Percentiles rank a stretch among this genome's conserved stretches.
Evolutionary conservation across 92 coral and sea anemone genomes (phyloP).

Genomic region (Ricordea florida): DNA sequence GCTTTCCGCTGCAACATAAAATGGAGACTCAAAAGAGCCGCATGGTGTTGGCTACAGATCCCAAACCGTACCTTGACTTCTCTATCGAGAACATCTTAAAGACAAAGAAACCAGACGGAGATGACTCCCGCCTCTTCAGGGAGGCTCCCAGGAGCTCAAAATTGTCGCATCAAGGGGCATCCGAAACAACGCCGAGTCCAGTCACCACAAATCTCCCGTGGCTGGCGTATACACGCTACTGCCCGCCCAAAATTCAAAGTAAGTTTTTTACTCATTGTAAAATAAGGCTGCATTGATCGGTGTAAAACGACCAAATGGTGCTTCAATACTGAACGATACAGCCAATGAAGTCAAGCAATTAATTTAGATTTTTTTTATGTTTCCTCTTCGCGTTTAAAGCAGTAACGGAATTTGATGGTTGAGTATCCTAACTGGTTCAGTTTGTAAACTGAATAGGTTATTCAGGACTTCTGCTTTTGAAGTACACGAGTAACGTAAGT

Average conservation of each 20-base stretch:
- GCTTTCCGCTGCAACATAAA: background rate
- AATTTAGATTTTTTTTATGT: too few species aligned
- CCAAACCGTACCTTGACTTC: conserved; percentile 63
- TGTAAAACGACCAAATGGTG: too few species aligned
- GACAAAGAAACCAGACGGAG: background rate
- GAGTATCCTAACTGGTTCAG: too few species aligned
- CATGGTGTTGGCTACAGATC: background rate
- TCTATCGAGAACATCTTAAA: conserved; percentile 87
- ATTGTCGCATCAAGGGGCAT: background rate
- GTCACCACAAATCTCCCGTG: conserved; percentile 56
- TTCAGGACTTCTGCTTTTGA: too few species aligned
- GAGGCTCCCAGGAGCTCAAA: background rate
- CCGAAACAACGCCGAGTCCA: background rate
- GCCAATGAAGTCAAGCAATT: too few species aligned
- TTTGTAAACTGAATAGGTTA: too few species aligned
- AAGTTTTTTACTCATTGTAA: conserved; percentile 52
- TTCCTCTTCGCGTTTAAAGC: too few species aligned
- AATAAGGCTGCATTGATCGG: background rate
- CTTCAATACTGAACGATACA: too few species aligned
- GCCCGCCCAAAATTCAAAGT: conserved; percentile 98
- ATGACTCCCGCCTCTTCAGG: background rate
- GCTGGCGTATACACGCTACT: conserved; percentile 90
- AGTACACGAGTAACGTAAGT: too few species aligned
- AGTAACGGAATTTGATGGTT: too few species aligned
- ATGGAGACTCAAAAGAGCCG: background rate